A percentile compares a stretch with the other conserved stretches of the same genome.
Evolutionary conservation across 2,888 invertebrate genomes (phyloP).

Genomic region (Epirrhoe tristata): DNA sequence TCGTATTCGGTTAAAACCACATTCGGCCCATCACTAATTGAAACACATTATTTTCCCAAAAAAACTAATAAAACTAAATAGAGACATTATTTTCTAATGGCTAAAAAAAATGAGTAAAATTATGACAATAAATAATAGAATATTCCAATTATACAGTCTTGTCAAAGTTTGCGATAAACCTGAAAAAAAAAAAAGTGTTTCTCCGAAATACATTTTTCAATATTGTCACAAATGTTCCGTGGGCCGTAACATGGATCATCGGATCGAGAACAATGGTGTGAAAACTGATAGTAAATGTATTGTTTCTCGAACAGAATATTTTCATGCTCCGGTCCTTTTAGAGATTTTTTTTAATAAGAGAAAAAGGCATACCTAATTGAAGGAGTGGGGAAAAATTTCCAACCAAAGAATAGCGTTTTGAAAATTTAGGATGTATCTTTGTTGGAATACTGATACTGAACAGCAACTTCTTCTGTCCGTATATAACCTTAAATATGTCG

Average conservation of each 20-base stretch:
- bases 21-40: too few species aligned
- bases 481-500: too few species aligned
- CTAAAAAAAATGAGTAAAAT: background rate
- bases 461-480: too few species aligned
- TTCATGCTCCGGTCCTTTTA: background rate
- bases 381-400: background rate
- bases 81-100: too few species aligned
- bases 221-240: background rate
- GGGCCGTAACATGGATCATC: background rate
- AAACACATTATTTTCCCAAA: too few species aligned
- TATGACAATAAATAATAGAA: too few species aligned
- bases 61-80: too few species aligned
- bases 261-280: slow-evolving; percentile 9
- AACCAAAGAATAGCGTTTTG: background rate
- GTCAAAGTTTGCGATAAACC: background rate
- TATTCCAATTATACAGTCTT: too few species aligned
- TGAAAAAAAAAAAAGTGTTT: background rate
- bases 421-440: background rate
- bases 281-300: slow-evolving; percentile 11
- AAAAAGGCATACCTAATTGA: background rate
- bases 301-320: slow-evolving; percentile 1
- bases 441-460: background rate
- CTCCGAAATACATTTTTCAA: slow-evolving; percentile 2
- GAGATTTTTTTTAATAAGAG: background rate
- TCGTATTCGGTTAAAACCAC: too few species aligned